Base-by-base conservation (phyloP, 2,888 invertebrate genomes). In the Allolobophora icterica region DNA sequence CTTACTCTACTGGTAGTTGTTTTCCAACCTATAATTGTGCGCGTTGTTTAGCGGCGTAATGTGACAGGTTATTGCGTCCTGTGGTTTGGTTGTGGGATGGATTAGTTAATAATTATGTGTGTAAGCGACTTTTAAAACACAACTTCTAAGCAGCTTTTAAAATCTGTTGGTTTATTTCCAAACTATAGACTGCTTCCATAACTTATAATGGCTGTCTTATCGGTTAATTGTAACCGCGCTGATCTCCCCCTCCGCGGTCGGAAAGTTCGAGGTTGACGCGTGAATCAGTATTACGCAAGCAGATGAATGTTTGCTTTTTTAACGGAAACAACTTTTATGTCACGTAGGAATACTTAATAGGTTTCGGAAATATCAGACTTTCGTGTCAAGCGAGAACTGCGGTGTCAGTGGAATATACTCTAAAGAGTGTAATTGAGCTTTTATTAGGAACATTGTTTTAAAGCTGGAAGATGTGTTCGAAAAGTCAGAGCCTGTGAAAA, bases 31-130 rank as follows among this genome's bases (percentile, higher is more conserved):
- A 71, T n/a, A n/a, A 71, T n/a, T 71, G 30, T n/a, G 71, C 2
- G 45, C 2, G 45, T 17, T 45, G 19, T 45, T 45, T 11, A 58
- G 71, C 71, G 71, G 71, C 71, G 30, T 52, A 52, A 11, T 71
- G 71, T 71, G 8, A 38, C 1, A n/a, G n/a, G 0, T 11, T 8
- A 11, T n/a, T 1, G 4, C 0, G n/a, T 15, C 2, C 1, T 24
- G 52, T 24, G 21, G 5, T 52, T 52, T 45, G 8, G 8, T 45
- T 52, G 21, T 52, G 4, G 52, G 52, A 52, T 21, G 3, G 24
- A 42, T 42, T 42, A 52, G 3, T 52, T 52, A 24, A 52, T 1
- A n/a, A n/a, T n/a, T n/a, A n/a, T 38, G 5, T 24, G 52, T 52
- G 1, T 21, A 24, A 24, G 6, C 6, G 71, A 71, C 30, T 30